Evolutionary conservation across 2,888 invertebrate genomes (phyloP), one percentile per base, ranked within the genome.

Genomic region (Lasioglossum zephyrum): DNA sequence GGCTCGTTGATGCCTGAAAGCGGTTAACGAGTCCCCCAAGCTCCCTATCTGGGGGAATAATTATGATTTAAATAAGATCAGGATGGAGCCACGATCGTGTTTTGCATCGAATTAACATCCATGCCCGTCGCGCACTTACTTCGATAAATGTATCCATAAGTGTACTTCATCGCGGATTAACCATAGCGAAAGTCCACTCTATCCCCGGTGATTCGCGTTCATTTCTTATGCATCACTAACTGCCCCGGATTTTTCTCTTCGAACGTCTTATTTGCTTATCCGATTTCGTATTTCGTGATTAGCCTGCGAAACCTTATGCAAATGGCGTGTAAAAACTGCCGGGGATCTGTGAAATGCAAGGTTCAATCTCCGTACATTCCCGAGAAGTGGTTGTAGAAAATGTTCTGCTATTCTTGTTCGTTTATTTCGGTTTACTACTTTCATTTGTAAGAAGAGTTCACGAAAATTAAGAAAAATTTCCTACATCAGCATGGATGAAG

Each of bases 1-100:
- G 31, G 63, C 70, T 53, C 73, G 73, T 31, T 66, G 73, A 26
- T 72, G 73, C 41, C 78, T 74, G 75, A 75, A 83, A 39, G 82
- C 44, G 44, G 31, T 47, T n/a, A 60, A 74, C 73, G 44, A 72
- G 44, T 44, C n/a, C n/a, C 26, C 26, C 44, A 26, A 13, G 72
- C 16, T 72, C 44, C 5, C 3, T 3, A 44, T 4, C 26, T 1
- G 1, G 13, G 5, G 44, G 16, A 44, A 72, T 16, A 26, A 47
- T 72, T 72, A 72, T 44, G 44, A 72, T 73, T 47, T 31, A 36
- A 47, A 47, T 31, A 41, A 70, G 41, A 41, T 39, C n/a, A n/a
- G 22, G 39, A 39, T 41, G 13, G 1, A 4, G 11, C 4, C 70
- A n/a, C 9, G 36, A 18, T 6, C 63, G 6, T 16, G 16, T 16